A percentile compares a stretch with the other conserved stretches of the same genome.
Conservation (phyloP, 2,113 vertebrate genomes). For the Istiophorus platypterus region DNA sequence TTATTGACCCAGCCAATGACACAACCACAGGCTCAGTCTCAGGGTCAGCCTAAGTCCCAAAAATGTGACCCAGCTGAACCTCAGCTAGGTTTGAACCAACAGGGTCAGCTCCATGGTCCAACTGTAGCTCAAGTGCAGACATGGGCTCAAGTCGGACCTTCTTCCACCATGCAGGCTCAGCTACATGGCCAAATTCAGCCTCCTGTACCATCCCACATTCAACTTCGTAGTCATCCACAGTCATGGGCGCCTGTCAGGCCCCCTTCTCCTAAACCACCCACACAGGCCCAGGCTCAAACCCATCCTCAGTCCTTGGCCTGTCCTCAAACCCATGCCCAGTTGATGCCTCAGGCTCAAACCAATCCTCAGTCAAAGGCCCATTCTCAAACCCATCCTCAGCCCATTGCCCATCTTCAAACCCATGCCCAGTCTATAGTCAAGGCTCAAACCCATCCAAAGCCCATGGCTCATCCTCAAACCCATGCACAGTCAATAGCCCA, state of each 20-base stretch:
- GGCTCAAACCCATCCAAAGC: background rate
- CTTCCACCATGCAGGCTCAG: constrained; percentile 39
- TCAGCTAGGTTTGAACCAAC: constrained; percentile 23
- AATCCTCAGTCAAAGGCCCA: constrained; percentile 2
- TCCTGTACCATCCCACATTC: constrained; percentile 63
- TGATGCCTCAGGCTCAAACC: constrained; percentile 7
- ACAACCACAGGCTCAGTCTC: constrained; percentile 7
- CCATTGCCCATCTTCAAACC: constrained; percentile 1
- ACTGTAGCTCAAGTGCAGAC: constrained; percentile 54
- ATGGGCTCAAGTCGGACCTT: constrained; percentile 54
- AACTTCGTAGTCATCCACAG: constrained; percentile 66
- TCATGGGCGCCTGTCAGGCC: constrained; percentile 71
- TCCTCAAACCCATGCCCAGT: constrained; percentile 8
- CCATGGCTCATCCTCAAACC: background rate
- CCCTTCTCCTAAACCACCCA: constrained; percentile 52
- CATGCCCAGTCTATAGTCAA: constrained; percentile 24
- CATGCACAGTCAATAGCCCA: constrained; percentile 15
- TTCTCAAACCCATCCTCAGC: constrained; percentile 4
- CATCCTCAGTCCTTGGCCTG: background rate
- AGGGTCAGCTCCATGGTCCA: constrained; percentile 39
- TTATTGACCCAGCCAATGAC: constrained; percentile 14
- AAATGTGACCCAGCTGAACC: constrained; percentile 23
- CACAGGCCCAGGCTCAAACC: constrained; percentile 20
- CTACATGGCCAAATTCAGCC: constrained; percentile 35
- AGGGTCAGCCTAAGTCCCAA: constrained; percentile 35